phyloP scores from a whole-genome alignment of 2,888 invertebrate genomes.

The Cephus spinipes region DNA sequence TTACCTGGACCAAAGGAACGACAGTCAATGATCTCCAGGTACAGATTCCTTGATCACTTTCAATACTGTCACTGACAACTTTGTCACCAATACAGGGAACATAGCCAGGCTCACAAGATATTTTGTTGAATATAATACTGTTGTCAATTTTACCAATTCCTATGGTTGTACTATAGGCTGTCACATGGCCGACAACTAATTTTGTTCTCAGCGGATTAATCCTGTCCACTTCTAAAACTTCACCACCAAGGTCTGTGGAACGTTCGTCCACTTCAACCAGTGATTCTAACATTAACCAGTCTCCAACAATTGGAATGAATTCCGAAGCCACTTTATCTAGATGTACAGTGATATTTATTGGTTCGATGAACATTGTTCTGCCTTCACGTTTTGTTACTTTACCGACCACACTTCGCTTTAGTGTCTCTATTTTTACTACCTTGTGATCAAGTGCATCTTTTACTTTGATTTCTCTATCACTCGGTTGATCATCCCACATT shows the following conservation, averaged over 20 bases:
- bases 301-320: slow-evolving; percentile 78
- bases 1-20: slow-evolving; percentile 50
- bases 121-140: slow-evolving; percentile 72
- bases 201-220: slow-evolving; percentile 74
- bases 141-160: slow-evolving; percentile 71
- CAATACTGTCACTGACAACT: slow-evolving; percentile 77
- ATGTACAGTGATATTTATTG: slow-evolving; percentile 71
- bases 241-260: slow-evolving; percentile 67
- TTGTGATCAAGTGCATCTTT: slow-evolving; percentile 60
- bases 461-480: slow-evolving; percentile 60
- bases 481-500: slow-evolving; percentile 53
- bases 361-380: slow-evolving; percentile 67
- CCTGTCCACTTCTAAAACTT: slow-evolving; percentile 73
- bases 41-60: slow-evolving; percentile 75
- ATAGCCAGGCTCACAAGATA: slow-evolving; percentile 69
- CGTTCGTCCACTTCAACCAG: slow-evolving; percentile 73
- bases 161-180: slow-evolving; percentile 57
- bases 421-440: slow-evolving; percentile 28
- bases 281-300: slow-evolving; percentile 76
- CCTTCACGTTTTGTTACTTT: slow-evolving; percentile 65
- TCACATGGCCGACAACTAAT: slow-evolving; percentile 69
- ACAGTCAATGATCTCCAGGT: slow-evolving; percentile 74
- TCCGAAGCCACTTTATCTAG: slow-evolving; percentile 74
- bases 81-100: slow-evolving; percentile 72
- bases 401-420: slow-evolving; percentile 59